Percentiles rank a stretch among this genome's conserved stretches.
phyloP scores from a whole-genome alignment of 2,888 invertebrate species.

The Luffia ferchaultella region DNA sequence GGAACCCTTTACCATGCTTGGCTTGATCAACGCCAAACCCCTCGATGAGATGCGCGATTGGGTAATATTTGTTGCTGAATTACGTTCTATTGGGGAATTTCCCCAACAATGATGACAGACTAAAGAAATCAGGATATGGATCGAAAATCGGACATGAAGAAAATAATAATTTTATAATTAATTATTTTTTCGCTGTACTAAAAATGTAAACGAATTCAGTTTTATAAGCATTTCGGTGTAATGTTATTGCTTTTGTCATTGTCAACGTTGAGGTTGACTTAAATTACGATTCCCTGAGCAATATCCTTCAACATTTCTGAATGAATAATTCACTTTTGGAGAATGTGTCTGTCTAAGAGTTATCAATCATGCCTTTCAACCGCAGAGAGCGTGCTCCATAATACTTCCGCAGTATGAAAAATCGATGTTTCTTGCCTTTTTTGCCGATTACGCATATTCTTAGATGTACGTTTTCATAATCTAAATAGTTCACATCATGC shows the following conservation, averaged over 20 bases:
- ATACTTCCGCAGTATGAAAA: not conserved
- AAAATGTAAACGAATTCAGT: too few species aligned
- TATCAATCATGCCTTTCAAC: slow-evolving; percentile 1
- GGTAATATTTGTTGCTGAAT: too few species aligned
- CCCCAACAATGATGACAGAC: too few species aligned
- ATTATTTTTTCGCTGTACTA: too few species aligned
- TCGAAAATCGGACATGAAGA: not conserved
- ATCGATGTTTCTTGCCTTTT: not conserved
- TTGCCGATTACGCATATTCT: not conserved
- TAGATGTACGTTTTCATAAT: too few species aligned
- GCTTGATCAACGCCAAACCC: too few species aligned
- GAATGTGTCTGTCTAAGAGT: not conserved
- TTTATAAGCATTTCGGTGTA: too few species aligned
- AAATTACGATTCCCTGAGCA: not conserved
- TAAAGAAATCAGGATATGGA: not conserved
- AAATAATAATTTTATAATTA: not conserved
- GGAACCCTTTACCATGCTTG: too few species aligned
- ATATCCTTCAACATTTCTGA: not conserved
- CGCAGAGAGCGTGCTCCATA: not conserved
- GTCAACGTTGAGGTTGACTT: not conserved
- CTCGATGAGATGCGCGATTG: too few species aligned
- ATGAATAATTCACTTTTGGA: not conserved
- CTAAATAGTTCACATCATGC: too few species aligned
- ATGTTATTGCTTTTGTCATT: too few species aligned
- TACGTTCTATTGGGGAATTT: too few species aligned